Evolutionary conservation across 1,140 invertebrate species (phyloP).

Genomic region (Papilio aristodemus): DNA sequence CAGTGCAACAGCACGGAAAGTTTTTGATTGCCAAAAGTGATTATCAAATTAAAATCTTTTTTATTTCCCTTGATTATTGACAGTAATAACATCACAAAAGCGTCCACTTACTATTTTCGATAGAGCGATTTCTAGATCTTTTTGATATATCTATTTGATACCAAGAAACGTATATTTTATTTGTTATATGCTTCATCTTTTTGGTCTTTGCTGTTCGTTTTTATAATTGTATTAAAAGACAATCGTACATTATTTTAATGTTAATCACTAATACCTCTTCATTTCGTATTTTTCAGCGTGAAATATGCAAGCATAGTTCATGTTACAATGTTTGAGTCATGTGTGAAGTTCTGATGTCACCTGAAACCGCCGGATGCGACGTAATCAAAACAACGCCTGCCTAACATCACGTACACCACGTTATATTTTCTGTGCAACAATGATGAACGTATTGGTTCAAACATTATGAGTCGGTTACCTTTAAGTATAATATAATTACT

Average conservation of each 20-base stretch:
- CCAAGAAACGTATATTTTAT: too few species aligned
- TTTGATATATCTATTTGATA: too few species aligned
- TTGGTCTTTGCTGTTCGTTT: too few species aligned
- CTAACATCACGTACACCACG: constrained; percentile 49
- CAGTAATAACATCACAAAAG: too few species aligned
- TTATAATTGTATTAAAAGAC: too few species aligned
- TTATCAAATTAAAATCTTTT: neutral
- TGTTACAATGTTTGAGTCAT: constrained; percentile 38
- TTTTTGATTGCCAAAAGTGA: constrained; percentile 16
- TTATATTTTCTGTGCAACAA: constrained; percentile 21
- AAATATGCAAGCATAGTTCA: constrained; percentile 36
- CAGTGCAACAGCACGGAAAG: constrained; percentile 7
- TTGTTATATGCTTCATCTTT: too few species aligned
- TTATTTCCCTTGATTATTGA: too few species aligned
- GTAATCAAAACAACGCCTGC: constrained; percentile 49
- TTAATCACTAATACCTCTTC: neutral
- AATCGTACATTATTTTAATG: too few species aligned
- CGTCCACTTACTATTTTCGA: too few species aligned
- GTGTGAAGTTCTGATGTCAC: constrained; percentile 45
- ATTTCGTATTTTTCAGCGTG: too few species aligned
- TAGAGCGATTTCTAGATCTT: too few species aligned
- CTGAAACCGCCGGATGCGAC: constrained; percentile 47
- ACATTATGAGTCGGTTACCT: constrained; percentile 30
- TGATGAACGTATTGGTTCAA: constrained; percentile 15
- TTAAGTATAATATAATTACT: constrained; percentile 5